A percentile compares a stretch with the other conserved stretches of the same genome.
phyloP scores from a whole-genome alignment of 2,888 invertebrate species.

The Calliopum simillimum region DNA sequence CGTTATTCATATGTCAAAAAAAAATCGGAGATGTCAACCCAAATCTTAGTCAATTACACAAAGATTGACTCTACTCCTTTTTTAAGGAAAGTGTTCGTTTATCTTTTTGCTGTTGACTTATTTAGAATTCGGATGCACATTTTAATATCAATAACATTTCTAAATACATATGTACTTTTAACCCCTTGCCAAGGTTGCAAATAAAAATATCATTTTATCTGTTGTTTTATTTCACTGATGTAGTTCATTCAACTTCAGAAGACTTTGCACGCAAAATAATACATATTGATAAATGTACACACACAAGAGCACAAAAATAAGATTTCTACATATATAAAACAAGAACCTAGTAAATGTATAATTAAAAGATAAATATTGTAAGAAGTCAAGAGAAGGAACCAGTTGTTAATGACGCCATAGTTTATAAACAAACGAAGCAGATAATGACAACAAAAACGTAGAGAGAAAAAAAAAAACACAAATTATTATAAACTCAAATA shows the following conservation, averaged over 20 bases:
- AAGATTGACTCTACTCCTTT: too few relatives aligned
- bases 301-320: not conserved
- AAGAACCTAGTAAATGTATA: not conserved
- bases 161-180: too few relatives aligned
- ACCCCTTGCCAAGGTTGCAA: too few relatives aligned
- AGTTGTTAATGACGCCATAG: conserved; percentile 15
- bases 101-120: too few relatives aligned
- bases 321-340: not conserved
- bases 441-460: not conserved
- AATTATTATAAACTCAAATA: not conserved
- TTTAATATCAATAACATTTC: too few relatives aligned
- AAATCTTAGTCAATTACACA: too few relatives aligned
- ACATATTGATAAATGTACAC: not conserved
- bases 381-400: not conserved
- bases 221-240: not conserved
- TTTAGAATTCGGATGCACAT: too few relatives aligned
- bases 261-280: too few relatives aligned
- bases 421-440: not conserved
- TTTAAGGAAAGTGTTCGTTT: too few relatives aligned
- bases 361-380: conserved; percentile 1
- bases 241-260: conserved; percentile 20
- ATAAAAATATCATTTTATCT: too few relatives aligned
- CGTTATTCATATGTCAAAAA: too few relatives aligned
- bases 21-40: too few relatives aligned
- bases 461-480: not conserved